These are phyloP conservation scores for Epinephelus coioides DNA, from an alignment of 2,797 vertebrate genomes.

Conservation along the genomic window DNA sequence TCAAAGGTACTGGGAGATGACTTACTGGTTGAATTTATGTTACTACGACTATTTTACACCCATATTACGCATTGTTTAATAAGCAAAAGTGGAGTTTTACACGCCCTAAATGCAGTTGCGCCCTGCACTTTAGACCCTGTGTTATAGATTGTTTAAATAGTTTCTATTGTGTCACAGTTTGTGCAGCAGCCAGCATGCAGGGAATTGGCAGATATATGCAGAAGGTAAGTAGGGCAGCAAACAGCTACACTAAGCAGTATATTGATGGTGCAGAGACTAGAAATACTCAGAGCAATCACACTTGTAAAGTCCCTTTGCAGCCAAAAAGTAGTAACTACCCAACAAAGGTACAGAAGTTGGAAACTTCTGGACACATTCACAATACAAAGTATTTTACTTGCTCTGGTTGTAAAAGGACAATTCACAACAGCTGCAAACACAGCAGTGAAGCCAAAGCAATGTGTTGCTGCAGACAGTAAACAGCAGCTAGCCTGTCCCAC, in stretches of 20 bases:
- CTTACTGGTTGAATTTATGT: too few relatives aligned
- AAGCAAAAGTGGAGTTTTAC: too few relatives aligned
- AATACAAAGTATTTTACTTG: neutral
- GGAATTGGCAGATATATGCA: neutral
- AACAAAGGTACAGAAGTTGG: neutral
- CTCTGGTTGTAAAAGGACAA: neutral
- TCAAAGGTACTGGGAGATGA: too few relatives aligned
- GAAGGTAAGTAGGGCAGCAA: neutral
- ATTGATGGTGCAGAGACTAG: neutral
- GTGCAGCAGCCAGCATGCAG: neutral
- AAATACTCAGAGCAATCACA: neutral
- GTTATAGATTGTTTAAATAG: too few relatives aligned
- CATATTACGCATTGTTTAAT: too few relatives aligned
- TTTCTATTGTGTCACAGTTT: neutral
- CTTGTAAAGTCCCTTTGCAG: neutral
- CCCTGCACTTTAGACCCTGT: too few relatives aligned
- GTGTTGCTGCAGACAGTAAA: constrained; percentile 35
- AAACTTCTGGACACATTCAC: constrained; percentile 9
- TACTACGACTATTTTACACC: too few relatives aligned
- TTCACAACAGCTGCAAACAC: constrained; percentile 29
- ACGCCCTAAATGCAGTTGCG: too few relatives aligned
- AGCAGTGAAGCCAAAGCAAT: constrained; percentile 17
- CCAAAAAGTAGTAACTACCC: neutral
- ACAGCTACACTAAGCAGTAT: neutral
- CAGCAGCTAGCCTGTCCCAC: constrained; percentile 24